These are phyloP conservation scores for Chroicocephalus ridibundus DNA, from an alignment of 2,113 vertebrate genomes.

Conservation along the genomic window DNA sequence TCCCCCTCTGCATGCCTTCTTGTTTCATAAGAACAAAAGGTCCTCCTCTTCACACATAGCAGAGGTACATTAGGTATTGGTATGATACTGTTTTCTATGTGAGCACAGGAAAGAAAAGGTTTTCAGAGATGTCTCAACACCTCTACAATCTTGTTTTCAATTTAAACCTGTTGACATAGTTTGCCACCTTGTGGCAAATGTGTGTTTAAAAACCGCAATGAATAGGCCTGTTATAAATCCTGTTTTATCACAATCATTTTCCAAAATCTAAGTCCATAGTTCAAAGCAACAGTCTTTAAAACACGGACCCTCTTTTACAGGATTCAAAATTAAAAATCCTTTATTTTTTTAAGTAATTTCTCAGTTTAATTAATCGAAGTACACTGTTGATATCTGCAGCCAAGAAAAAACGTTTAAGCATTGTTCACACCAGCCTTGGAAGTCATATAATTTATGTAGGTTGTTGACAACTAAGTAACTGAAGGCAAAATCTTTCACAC, in stretches of 20 bases:
- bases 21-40: background rate
- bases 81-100: background rate
- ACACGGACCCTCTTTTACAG: background rate
- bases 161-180: slow-evolving; percentile 44
- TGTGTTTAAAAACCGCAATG: background rate
- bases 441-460: background rate
- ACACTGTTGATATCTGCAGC: background rate
- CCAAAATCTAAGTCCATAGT: background rate
- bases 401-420: background rate
- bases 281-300: background rate
- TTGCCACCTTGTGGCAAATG: slow-evolving; percentile 76
- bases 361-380: background rate
- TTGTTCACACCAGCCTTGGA: background rate
- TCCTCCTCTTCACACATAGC: background rate
- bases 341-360: background rate
- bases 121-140: background rate
- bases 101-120: background rate
- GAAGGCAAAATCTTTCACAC: background rate
- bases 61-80: background rate
- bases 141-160: background rate
- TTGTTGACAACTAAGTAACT: background rate
- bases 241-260: background rate
- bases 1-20: background rate
- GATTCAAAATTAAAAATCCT: background rate
- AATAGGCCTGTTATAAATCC: background rate